A percentile compares a stretch with the other conserved stretches of the same genome.
These are phyloP conservation scores for Cassiopea xamachana DNA, from an alignment of 30 jellyfish, hydroid and myxozoan genomes.

Conservation along the genomic window DNA sequence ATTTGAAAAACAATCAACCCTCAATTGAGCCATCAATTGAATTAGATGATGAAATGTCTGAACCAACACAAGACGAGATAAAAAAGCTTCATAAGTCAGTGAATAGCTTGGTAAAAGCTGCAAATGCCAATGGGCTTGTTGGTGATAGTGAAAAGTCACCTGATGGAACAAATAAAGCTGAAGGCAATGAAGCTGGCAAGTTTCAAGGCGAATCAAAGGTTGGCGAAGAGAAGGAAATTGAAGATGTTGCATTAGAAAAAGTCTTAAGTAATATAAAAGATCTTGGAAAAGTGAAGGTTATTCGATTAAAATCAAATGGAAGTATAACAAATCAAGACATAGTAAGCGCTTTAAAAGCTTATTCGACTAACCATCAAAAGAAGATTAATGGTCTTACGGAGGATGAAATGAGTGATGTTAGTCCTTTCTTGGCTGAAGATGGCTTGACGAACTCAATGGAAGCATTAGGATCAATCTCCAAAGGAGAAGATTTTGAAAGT, in stretches of 20 bases:
- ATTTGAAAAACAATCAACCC: conserved; percentile 26
- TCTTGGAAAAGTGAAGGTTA: conserved; percentile 42
- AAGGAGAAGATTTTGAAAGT: conserved; percentile 62
- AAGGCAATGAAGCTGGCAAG: neutral
- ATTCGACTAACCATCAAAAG: conserved; percentile 2
- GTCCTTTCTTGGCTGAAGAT: conserved; percentile 14
- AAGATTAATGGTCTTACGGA: neutral
- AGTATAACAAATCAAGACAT: conserved; percentile 44
- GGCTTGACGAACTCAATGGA: conserved; percentile 29
- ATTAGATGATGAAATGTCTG: conserved; percentile 35
- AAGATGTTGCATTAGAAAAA: conserved; percentile 11
- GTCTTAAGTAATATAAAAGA: conserved; percentile 12
- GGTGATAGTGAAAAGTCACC: neutral
- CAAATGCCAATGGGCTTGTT: conserved; percentile 24
- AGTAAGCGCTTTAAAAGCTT: conserved; percentile 30
- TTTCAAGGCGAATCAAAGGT: neutral
- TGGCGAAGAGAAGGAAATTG: neutral
- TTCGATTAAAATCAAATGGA: conserved; percentile 46
- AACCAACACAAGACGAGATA: conserved; percentile 41
- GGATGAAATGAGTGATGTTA: neutral
- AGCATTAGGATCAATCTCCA: conserved; percentile 55
- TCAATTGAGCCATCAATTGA: conserved; percentile 18
- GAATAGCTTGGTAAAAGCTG: conserved; percentile 41
- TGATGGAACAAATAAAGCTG: neutral
- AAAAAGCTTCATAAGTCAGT: conserved; percentile 47